Evolutionary conservation across 2,888 invertebrate species (phyloP), one percentile per base, ranked within the genome.

Genomic region (Tipula confusa): DNA sequence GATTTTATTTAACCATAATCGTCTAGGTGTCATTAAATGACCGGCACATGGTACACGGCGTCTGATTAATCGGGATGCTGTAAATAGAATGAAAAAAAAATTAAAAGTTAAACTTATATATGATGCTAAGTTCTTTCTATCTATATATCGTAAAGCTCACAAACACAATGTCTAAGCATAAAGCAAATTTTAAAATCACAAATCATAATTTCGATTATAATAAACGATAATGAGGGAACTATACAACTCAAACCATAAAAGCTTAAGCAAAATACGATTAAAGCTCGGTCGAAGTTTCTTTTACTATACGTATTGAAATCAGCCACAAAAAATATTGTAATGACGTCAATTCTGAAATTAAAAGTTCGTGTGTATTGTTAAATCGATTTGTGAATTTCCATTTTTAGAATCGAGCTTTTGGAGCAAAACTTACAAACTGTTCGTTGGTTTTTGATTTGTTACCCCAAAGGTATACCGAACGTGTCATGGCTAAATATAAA

Each of bases 31-130:
- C 92, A 96, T 94, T 87, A 96, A 91, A 88, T 96, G 96, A 83
- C 96, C 96, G 15, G 96, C 95, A 91, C 96, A 96, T 82, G 96
- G 96, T 85, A 96, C 94, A 88, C 95, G 95, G 85, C 95, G 92
- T 85, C 96, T 93, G 83, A 97, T 91, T 87, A 96, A 93, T 86
- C 95, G 93, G 83, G 96, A 95, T 86, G 96, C 96, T 96, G 88
- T 29, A 64, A 64, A 64, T 64, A 64, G 9, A 64, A 33, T 1
- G 11, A 33, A 33, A 33, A 33, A 33, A 11, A 80, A 80, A 24
- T 29, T 79, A 28, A 79, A 79, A 79, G 36, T 36, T 9, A 5
- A 36, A 9, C 11, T 36, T 11, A 9, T 36, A 9, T 7, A n/a
- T n/a, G n/a, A n/a, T n/a, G n/a, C n/a, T n/a, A n/a, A n/a, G n/a